These are phyloP conservation scores for Helostoma temminkii DNA, from an alignment of 2,797 vertebrate species.

Conservation along the genomic window DNA sequence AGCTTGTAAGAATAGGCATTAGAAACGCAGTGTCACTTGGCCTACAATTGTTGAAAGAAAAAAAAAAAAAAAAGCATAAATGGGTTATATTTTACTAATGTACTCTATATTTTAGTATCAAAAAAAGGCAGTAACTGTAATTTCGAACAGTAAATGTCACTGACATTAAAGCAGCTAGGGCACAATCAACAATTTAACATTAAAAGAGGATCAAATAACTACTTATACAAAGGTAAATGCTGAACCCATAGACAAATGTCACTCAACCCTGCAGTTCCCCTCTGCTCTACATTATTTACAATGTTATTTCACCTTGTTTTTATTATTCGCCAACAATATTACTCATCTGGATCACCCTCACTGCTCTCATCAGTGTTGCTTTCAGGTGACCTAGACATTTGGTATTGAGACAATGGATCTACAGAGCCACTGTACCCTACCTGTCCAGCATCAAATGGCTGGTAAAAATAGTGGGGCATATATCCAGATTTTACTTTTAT, in stretches of 20 bases:
- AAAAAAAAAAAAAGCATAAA: background rate
- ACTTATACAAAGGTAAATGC: background rate
- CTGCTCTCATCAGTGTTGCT: background rate
- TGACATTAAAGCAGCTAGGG: background rate
- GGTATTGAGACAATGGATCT: background rate
- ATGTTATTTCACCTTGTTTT: background rate
- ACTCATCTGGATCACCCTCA: background rate
- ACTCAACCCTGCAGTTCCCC: background rate
- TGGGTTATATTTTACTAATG: background rate
- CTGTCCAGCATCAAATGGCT: background rate
- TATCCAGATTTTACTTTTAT: background rate
- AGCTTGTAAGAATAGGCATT: too few species aligned
- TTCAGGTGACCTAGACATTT: background rate
- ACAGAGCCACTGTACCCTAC: background rate
- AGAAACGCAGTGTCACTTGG: too few species aligned
- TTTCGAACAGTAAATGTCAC: background rate
- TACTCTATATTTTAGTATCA: background rate
- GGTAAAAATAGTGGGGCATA: slow-evolving; percentile 9
- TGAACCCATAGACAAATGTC: background rate
- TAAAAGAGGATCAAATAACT: background rate
- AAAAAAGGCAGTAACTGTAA: background rate
- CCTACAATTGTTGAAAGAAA: background rate
- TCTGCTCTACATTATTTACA: background rate
- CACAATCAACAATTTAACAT: background rate
- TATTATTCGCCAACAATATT: background rate